A percentile compares a stretch with the other conserved stretches of the same genome.
These are phyloP conservation scores for Porites lutea DNA, from an alignment of 64 coral and sea anemone species.

Conservation along the genomic window DNA sequence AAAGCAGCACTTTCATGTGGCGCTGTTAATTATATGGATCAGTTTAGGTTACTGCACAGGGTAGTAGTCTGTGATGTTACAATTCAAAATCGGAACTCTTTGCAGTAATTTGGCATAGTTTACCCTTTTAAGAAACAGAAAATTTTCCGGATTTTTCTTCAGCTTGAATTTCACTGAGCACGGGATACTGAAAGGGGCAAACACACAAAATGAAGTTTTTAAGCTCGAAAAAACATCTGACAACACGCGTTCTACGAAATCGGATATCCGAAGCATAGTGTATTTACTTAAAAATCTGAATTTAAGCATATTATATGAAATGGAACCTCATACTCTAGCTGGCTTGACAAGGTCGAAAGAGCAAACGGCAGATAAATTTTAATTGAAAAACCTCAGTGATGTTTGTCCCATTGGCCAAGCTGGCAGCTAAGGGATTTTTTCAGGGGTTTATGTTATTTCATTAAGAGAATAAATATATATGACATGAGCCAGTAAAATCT, in stretches of 20 bases:
- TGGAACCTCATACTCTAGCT: slow-evolving; percentile 1
- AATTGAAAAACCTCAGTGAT: neutral
- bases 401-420: neutral
- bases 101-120: too few relatives aligned
- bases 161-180: too few relatives aligned
- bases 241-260: slow-evolving; percentile 5
- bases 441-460: too few relatives aligned
- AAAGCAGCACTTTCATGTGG: too few relatives aligned
- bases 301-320: slow-evolving; percentile 11
- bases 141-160: too few relatives aligned
- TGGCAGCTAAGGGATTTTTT: neutral
- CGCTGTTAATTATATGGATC: too few relatives aligned
- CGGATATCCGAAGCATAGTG: neutral
- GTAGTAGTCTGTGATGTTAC: too few relatives aligned
- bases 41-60: too few relatives aligned
- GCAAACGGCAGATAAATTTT: slow-evolving; percentile 5
- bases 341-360: neutral
- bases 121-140: too few relatives aligned
- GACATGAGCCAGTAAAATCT: too few relatives aligned
- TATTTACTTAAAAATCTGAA: neutral
- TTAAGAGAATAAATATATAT: too few relatives aligned
- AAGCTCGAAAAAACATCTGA: neutral
- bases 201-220: neutral
- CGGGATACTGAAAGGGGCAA: neutral
- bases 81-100: too few relatives aligned